A percentile compares a stretch with the other conserved stretches of the same genome.
Evolutionary conservation across 2,113 vertebrate genomes (phyloP).

Genomic region (Leptosomus discolor): DNA sequence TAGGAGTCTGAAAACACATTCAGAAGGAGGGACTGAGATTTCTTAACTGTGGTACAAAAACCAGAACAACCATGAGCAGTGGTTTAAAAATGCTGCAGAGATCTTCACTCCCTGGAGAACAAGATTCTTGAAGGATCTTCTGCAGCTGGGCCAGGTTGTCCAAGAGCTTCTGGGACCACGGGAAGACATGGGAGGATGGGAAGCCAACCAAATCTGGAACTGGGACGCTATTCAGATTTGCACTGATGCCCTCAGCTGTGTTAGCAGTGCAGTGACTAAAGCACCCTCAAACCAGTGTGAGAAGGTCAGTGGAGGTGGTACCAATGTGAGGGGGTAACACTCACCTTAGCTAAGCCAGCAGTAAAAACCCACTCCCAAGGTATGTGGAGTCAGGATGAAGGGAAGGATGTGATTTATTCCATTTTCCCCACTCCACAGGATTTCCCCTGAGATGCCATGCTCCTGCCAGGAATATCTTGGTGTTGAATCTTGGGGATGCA

Average conservation of each 20-base stretch:
- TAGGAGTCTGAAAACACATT: background rate
- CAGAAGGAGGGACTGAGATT: background rate
- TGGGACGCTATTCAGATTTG: background rate
- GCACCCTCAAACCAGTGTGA: background rate
- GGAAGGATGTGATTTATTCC: background rate
- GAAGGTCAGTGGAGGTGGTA: rapidly evolving
- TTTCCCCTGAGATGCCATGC: rapidly evolving
- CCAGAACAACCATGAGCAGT: rapidly evolving
- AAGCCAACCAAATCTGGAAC: background rate
- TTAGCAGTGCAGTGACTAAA: background rate
- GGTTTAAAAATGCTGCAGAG: background rate
- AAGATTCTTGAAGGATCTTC: background rate
- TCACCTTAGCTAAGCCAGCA: background rate
- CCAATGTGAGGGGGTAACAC: background rate
- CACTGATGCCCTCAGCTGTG: background rate
- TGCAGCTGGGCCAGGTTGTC: background rate
- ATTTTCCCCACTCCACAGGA: background rate
- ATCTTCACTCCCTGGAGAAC: background rate
- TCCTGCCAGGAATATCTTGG: background rate
- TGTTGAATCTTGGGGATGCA: background rate
- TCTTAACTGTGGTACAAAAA: background rate
- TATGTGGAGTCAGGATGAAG: background rate
- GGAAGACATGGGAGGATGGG: background rate
- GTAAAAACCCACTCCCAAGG: background rate
- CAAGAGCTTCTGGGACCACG: background rate